A percentile compares a stretch with the other conserved stretches of the same genome.
These are phyloP conservation scores for Ditylenchus dipsaci DNA, from an alignment of 1,140 invertebrate species.

Conservation along the genomic window DNA sequence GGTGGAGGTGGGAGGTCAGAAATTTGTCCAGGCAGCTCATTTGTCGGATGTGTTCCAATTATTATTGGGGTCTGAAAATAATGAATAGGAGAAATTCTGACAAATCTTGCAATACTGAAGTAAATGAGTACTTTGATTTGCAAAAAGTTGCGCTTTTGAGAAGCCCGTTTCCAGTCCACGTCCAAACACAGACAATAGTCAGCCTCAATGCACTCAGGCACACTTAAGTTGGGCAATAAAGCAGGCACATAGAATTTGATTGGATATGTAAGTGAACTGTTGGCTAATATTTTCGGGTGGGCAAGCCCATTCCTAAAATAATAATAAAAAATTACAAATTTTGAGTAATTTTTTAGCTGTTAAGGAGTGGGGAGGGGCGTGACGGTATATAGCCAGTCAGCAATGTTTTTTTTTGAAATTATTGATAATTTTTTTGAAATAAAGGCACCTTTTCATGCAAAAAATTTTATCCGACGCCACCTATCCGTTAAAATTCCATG, in stretches of 20 bases:
- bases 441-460: too few species aligned
- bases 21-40: background rate
- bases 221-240: conserved; percentile 15
- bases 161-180: conserved; percentile 13
- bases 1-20: conserved; percentile 16
- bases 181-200: conserved; percentile 18
- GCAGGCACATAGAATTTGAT: conserved; percentile 24
- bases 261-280: conserved; percentile 13
- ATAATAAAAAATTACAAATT: too few species aligned
- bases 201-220: conserved; percentile 16
- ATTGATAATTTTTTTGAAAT: too few species aligned
- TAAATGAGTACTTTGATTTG: too few species aligned
- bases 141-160: conserved; percentile 4
- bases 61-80: conserved; percentile 23
- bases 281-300: conserved; percentile 9
- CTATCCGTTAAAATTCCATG: too few species aligned
- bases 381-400: too few species aligned
- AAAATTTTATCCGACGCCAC: too few species aligned
- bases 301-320: conserved; percentile 21
- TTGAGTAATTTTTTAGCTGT: too few species aligned
- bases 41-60: conserved; percentile 26
- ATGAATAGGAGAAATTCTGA: too few species aligned
- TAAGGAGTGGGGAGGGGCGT: too few species aligned
- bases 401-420: too few species aligned
- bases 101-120: too few species aligned